A percentile compares a stretch with the other conserved stretches of the same genome.
Evolutionary conservation across 2,888 invertebrate species (phyloP).

Genomic region (Dryomyza anilis): DNA sequence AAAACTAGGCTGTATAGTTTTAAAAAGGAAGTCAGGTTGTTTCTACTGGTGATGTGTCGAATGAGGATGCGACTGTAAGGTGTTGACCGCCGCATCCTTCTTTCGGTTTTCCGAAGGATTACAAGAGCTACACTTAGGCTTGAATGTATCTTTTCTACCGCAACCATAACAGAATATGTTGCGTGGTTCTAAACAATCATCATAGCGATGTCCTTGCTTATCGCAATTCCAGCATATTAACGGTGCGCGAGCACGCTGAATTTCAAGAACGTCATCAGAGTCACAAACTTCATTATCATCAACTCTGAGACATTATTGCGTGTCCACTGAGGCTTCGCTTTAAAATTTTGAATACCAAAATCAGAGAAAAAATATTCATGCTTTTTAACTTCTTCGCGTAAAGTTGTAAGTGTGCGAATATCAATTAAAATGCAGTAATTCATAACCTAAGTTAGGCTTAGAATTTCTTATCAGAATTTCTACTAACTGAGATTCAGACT

Average conservation of each 20-base stretch:
- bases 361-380: background rate
- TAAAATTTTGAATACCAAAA: background rate
- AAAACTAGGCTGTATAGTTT: background rate
- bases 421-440: background rate
- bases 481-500: background rate
- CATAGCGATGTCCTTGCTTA: background rate
- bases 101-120: slow-evolving; percentile 2
- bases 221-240: background rate
- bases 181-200: background rate
- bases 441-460: background rate
- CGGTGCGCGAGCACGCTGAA: background rate
- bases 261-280: background rate
- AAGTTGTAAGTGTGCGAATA: no score
- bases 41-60: background rate
- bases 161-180: background rate
- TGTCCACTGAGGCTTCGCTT: background rate
- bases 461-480: background rate
- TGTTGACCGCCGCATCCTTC: slow-evolving; percentile 4
- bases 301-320: background rate
- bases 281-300: background rate
- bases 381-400: background rate
- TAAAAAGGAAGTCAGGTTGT: background rate
- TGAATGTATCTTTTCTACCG: background rate
- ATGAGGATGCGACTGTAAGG: background rate
- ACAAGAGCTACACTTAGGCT: background rate